phyloP scores from a whole-genome alignment of 2,797 vertebrate species.

The Neoniphon sammara region DNA sequence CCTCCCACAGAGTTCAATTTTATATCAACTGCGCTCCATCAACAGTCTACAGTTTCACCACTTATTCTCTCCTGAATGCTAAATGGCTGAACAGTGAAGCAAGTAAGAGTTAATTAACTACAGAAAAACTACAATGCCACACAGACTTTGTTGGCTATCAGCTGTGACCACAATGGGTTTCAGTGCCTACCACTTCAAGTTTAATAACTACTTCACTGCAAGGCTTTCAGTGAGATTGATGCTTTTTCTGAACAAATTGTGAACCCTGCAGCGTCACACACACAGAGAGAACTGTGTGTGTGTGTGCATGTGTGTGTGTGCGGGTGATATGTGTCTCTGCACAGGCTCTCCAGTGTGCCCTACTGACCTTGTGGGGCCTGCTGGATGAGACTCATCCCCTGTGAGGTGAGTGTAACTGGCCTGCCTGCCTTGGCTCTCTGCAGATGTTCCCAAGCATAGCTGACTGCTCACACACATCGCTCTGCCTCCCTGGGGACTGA shows the following conservation, averaged over 20 bases:
- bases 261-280: neutral
- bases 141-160: neutral
- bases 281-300: neutral
- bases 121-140: neutral
- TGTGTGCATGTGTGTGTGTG: neutral
- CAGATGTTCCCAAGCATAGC: conserved; percentile 5
- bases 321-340: neutral
- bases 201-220: too few relatives aligned
- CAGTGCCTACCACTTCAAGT: neutral
- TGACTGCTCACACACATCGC: conserved; percentile 10
- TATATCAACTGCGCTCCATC: conserved; percentile 57
- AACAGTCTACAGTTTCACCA: conserved; percentile 41
- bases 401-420: conserved; percentile 16
- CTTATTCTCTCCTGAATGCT: conserved; percentile 22
- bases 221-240: conserved; percentile 4
- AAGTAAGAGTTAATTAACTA: neutral
- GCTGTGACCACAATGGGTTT: neutral
- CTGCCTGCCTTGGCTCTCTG: conserved; percentile 21
- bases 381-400: neutral
- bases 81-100: conserved; percentile 23
- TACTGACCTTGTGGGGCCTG: conserved; percentile 9
- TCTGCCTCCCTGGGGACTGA: conserved; percentile 5
- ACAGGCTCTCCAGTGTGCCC: neutral
- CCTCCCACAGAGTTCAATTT: conserved; percentile 68
- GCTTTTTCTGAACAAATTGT: neutral